Conservation (phyloP, 2,888 invertebrate genomes). For the Aromia moschata region DNA sequence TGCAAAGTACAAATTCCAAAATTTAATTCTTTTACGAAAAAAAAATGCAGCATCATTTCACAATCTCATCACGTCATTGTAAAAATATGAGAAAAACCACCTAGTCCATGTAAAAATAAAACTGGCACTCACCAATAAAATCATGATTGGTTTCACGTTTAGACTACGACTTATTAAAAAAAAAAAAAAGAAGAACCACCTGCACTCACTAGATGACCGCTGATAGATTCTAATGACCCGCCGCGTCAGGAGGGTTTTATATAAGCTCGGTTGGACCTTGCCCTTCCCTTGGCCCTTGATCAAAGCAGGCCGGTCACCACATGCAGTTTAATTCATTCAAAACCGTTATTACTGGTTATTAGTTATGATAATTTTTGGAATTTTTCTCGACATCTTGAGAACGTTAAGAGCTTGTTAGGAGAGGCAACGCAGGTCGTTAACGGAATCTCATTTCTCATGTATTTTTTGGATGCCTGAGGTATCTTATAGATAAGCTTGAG, state of each 20-base stretch:
- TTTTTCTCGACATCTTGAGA: too few relatives aligned
- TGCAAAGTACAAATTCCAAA: too few relatives aligned
- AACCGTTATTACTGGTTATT: constrained; percentile 31
- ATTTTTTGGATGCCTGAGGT: too few relatives aligned
- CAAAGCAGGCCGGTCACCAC: constrained; percentile 26
- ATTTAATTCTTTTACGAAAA: neutral
- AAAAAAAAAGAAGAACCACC: constrained; percentile 25
- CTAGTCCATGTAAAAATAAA: neutral
- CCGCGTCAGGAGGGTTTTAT: constrained; percentile 47
- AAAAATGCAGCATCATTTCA: neutral
- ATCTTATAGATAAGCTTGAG: too few relatives aligned
- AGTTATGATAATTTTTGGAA: constrained; percentile 16
- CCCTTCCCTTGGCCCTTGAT: constrained; percentile 43
- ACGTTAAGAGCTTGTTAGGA: too few relatives aligned
- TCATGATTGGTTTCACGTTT: constrained; percentile 15
- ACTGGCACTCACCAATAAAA: constrained; percentile 33
- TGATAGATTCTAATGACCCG: constrained; percentile 44
- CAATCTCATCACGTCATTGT: neutral
- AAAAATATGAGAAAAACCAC: neutral
- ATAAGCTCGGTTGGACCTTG: constrained; percentile 45
- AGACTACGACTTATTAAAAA: neutral
- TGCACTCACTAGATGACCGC: constrained; percentile 33
- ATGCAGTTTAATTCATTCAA: constrained; percentile 27
- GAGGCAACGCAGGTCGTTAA: too few relatives aligned
- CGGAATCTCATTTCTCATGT: too few relatives aligned